Base-by-base conservation (phyloP, 2,888 invertebrate species). In the Standfussiana lucernea region DNA sequence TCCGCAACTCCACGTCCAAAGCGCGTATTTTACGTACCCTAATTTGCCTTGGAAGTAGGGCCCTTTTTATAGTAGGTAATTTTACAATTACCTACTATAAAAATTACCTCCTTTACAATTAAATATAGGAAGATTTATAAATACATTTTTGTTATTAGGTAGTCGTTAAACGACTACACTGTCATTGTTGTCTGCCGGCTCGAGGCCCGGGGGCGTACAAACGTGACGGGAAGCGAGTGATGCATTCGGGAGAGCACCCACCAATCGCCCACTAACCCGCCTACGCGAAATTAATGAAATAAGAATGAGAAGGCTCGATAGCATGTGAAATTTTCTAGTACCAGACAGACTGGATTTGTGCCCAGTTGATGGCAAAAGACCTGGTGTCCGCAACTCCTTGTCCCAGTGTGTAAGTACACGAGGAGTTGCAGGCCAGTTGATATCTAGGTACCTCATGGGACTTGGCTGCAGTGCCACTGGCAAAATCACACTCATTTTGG, bases 221-320 rank as follows among this genome's bases (percentile, higher is more conserved):
- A 74, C 79, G 83, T 82, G 87, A 76, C 75, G 81, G 87, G 87
- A 88, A 85, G 75, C 85, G 71, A 75, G 69, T 88, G 86, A 84
- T 86, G 87, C 80, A 82, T 88, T 84, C 84, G 80, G 83, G 82
- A 89, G 72, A 82, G 77, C 87, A 81, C 77, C 85, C 78, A 84
- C 88, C 67, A 78, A 85, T 77, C 89, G 86, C 88, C 88, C 89
- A 89, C 88, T 7, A 50, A 69, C 65, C 72, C 87, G 61, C 89
- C 88, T 82, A 88, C 88, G 66, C 80, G 45, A 66, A 71, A 67
- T 53, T 50, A 13, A 70, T n/a, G 28, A 28, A 45, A 62, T 6
- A 70, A 66, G 5, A 37, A 59, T 37, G 11, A 53, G 86, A 83
- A 86, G 84, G 72, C 40, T 71, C 59, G 32, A 21, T 59, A 18